phyloP scores from a whole-genome alignment of 2,113 vertebrate species.

The Isurus oxyrinchus region DNA sequence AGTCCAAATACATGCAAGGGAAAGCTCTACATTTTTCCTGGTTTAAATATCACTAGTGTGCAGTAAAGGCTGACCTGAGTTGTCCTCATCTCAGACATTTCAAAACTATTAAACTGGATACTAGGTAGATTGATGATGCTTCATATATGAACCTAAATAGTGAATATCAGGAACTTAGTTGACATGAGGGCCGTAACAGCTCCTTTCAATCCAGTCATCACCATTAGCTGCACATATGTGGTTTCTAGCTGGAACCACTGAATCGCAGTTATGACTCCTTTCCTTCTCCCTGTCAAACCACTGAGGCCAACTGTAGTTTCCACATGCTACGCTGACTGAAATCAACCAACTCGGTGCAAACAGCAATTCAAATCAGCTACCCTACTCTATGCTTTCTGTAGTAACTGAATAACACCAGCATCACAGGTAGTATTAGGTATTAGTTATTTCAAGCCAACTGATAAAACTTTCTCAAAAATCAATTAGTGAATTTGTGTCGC shows the following conservation, averaged over 20 bases:
- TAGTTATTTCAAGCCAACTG: neutral
- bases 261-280: neutral
- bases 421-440: neutral
- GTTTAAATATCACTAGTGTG: neutral
- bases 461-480: neutral
- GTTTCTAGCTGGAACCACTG: neutral
- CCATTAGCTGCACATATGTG: neutral
- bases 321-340: neutral
- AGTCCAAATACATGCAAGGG: neutral
- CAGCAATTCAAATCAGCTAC: neutral
- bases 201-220: neutral
- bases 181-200: neutral
- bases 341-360: neutral
- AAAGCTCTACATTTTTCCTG: neutral
- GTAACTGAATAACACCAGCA: neutral
- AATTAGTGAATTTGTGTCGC: neutral
- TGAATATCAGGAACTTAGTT: neutral
- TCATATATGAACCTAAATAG: neutral
- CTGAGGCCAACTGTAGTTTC: neutral
- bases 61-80: neutral
- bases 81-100: neutral
- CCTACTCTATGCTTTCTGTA: neutral
- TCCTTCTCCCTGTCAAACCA: neutral
- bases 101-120: neutral
- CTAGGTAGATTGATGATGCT: neutral